Base-by-base conservation (phyloP, 2,797 vertebrate species). In the Melanotaenia boesemani region DNA sequence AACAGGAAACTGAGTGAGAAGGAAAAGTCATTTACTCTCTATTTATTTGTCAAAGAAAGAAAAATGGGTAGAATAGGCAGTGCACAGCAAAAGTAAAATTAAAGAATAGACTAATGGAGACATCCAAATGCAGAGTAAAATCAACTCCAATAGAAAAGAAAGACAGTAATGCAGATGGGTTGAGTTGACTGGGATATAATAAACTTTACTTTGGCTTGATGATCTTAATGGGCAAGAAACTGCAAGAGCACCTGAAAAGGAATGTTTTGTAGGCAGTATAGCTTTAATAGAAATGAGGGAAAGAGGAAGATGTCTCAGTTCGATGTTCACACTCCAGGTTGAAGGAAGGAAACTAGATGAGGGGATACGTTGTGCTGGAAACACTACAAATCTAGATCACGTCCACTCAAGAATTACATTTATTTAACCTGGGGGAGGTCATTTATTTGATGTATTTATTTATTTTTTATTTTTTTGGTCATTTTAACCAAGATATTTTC, bases 141-240 rank as follows among this genome's bases (percentile, higher is more conserved):
- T 72, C 52, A 72, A 67, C 67, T 82, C 66, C 8, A 30, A 46
- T 54, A 36, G 6, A 70, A 63, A 44, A 3, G 2, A 4, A 39
- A 61, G 26, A 57, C 6, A 24, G 44, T 57, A 1, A 62, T 37
- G n/a, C 20, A 39, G 22, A 44, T 5, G 24, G 24, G 48, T 46
- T 59, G 26, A 56, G 9, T 46, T 52, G 67, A 60, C n/a, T 57
- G 59, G 15, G 24, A 55, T 34, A 62, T 22, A 26, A 63, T 77
- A 65, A 82, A 50, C 63, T 79, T 79, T 32, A 61, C 22, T 30
- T 28, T 70, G 73, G 60, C 62, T 58, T 5, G 2, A 12, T 73
- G 74, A 85, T 86, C 52, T 63, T 57, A 50, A 54, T n/a, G 30
- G 46, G 44, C 18, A 60, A 72, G 34, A 69, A 72, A 34, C 30